phyloP scores from a whole-genome alignment of 1,140 invertebrate species.

The Palaemon carinicauda region DNA sequence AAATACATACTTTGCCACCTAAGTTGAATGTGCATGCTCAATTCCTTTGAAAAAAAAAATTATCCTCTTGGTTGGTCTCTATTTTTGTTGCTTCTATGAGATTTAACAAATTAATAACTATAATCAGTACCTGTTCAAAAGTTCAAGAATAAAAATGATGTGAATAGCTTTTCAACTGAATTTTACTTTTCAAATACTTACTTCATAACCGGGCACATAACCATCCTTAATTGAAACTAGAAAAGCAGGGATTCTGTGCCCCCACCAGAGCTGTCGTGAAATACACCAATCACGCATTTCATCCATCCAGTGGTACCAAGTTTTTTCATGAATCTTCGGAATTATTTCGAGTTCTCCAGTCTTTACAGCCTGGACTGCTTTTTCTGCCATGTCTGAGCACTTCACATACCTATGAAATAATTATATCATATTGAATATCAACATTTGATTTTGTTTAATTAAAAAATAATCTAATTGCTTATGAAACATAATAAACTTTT shows the following conservation, averaged over 20 bases:
- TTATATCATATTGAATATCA: not conserved
- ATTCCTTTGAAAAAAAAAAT: too few species aligned
- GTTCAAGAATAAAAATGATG: too few species aligned
- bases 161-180: too few species aligned
- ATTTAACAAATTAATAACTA: too few species aligned
- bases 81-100: too few species aligned
- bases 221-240: conserved; percentile 74
- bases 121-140: too few species aligned
- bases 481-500: too few species aligned
- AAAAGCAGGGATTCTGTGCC: conserved; percentile 97
- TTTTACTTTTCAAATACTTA: conserved; percentile 57
- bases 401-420: conserved; percentile 71
- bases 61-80: too few species aligned
- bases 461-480: too few species aligned
- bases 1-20: too few species aligned
- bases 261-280: conserved; percentile 98
- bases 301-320: conserved; percentile 96
- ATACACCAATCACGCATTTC: conserved; percentile 73
- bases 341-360: conserved; percentile 88
- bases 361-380: conserved; percentile 82
- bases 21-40: too few species aligned
- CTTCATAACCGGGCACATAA: conserved; percentile 62
- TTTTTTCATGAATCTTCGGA: conserved; percentile 91
- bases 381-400: conserved; percentile 83
- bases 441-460: too few species aligned